Percentiles rank a stretch among this genome's conserved stretches.
Evolutionary conservation across 2,797 vertebrate genomes (phyloP).

Genomic region (Hypotaenidia okinawae): DNA sequence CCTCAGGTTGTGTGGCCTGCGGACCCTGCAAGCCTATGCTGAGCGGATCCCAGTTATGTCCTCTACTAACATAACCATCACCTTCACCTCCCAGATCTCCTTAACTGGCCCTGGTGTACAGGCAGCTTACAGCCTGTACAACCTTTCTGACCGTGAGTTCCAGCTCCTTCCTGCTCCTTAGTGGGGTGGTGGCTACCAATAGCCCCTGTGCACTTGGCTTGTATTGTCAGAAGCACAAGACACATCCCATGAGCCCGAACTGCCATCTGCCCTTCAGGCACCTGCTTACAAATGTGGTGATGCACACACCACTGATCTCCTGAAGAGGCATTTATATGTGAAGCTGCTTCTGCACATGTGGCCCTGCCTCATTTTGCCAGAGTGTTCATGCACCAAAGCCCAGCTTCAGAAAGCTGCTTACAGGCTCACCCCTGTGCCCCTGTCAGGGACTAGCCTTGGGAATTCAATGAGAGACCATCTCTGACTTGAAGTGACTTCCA

Average conservation of each 20-base stretch:
- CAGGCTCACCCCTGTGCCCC: not conserved
- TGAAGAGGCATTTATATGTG: not conserved
- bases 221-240: not conserved
- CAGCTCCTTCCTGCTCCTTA: not conserved
- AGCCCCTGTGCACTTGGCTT: not conserved
- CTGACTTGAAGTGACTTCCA: not conserved
- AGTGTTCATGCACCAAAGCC: not conserved
- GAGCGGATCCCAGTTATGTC: conserved; percentile 84
- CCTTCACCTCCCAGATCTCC: conserved; percentile 88
- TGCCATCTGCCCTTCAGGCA: not conserved
- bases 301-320: no score
- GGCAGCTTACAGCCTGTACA: conserved; percentile 87
- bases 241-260: rapidly evolving
- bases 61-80: conserved; percentile 75
- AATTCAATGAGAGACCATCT: not conserved
- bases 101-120: conserved; percentile 91
- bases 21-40: conserved; percentile 84
- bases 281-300: not conserved
- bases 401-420: not conserved
- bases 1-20: conserved; percentile 86
- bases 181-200: not conserved
- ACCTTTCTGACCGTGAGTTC: conserved; percentile 89
- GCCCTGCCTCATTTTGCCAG: not conserved
- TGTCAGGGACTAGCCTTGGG: not conserved
- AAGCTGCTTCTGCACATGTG: not conserved